A percentile compares a stretch with the other conserved stretches of the same genome.
These are phyloP conservation scores for Proisotoma minuta DNA, from an alignment of 2,888 invertebrate genomes.

Conservation along the genomic window DNA sequence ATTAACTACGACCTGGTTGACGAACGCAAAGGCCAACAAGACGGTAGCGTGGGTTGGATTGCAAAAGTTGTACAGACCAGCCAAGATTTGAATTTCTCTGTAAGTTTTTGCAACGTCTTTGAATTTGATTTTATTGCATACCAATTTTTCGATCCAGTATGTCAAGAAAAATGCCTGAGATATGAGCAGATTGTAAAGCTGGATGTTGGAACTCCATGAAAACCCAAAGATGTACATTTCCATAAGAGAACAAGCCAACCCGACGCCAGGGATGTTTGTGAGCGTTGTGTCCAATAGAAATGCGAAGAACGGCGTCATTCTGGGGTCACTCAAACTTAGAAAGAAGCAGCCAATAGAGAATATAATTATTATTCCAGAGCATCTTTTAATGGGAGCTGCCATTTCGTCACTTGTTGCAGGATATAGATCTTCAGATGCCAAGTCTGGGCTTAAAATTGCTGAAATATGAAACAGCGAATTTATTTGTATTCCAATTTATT, in stretches of 20 bases:
- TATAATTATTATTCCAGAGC: not conserved
- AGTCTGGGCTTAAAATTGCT: no score
- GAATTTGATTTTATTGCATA: not conserved
- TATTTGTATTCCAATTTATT: no score
- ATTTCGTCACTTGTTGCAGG: not conserved
- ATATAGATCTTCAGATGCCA: no score
- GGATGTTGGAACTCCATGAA: slow-evolving; percentile 9
- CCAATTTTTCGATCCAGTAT: slow-evolving; percentile 9
- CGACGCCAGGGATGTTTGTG: not conserved
- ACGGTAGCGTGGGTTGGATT: slow-evolving; percentile 1
- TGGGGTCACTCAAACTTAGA: slow-evolving; percentile 1
- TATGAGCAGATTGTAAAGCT: not conserved
- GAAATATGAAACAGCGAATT: no score
- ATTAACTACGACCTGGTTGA: slow-evolving; percentile 16
- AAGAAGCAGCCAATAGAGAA: slow-evolving; percentile 10
- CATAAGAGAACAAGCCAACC: not conserved
- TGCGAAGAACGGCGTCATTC: slow-evolving; percentile 12
- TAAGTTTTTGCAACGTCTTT: not conserved
- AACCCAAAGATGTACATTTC: slow-evolving; percentile 15
- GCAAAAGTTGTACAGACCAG: slow-evolving; percentile 10
- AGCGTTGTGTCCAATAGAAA: not conserved
- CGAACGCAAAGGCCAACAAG: slow-evolving; percentile 9
- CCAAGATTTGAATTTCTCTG: slow-evolving; percentile 6
- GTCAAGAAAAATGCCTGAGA: slow-evolving; percentile 8
- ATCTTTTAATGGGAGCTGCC: not conserved